Evolutionary conservation across 2,888 invertebrate genomes (phyloP).

Genomic region (Mimumesa dahlbomi): DNA sequence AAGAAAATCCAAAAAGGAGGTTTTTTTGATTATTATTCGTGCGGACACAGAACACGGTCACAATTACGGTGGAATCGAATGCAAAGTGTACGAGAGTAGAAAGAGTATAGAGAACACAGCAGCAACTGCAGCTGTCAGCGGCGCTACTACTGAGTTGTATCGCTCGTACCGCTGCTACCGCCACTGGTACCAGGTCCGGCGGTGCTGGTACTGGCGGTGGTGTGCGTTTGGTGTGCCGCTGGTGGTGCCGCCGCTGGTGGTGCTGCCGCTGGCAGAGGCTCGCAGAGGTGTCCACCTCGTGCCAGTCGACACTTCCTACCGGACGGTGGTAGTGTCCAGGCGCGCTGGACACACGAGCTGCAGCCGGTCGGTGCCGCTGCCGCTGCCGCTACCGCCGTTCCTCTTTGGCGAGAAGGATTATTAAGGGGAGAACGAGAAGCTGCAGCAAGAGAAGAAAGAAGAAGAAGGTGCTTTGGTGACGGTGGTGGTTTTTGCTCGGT

Average conservation of each 20-base stretch:
- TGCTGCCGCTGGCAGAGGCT: constrained; percentile 57
- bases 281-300: constrained; percentile 64
- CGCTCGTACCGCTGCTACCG: constrained; percentile 44
- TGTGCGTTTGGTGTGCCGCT: constrained; percentile 31
- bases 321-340: constrained; percentile 67
- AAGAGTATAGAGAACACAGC: constrained; percentile 4
- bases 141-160: too few relatives aligned
- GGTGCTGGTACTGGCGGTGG: constrained; percentile 19
- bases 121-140: constrained; percentile 61
- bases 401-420: constrained; percentile 39
- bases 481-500: constrained; percentile 19
- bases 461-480: constrained; percentile 38
- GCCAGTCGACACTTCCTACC: constrained; percentile 65
- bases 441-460: constrained; percentile 40
- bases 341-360: constrained; percentile 60
- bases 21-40: too few relatives aligned
- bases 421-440: constrained; percentile 29
- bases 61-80: too few relatives aligned
- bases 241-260: constrained; percentile 35
- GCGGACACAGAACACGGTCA: too few relatives aligned
- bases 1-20: too few relatives aligned
- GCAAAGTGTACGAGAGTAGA: too few relatives aligned
- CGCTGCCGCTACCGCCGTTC: constrained; percentile 35
- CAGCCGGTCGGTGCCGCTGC: constrained; percentile 43
- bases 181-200: constrained; percentile 25